These are phyloP conservation scores for Acrossocheilus wenchowensis DNA, from an alignment of 2,797 vertebrate genomes.

Conservation along the genomic window DNA sequence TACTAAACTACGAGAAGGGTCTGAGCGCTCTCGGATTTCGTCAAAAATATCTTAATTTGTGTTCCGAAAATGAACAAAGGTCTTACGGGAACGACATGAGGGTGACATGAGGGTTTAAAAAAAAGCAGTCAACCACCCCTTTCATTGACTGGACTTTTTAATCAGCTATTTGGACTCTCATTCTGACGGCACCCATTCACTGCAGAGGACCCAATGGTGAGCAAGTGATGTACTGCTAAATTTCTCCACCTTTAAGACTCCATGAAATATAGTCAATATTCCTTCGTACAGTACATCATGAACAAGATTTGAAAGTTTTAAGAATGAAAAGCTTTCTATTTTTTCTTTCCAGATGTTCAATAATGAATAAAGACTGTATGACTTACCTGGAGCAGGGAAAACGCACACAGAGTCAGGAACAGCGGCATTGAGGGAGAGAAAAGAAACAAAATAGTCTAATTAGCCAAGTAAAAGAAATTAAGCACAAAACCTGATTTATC, in stretches of 20 bases:
- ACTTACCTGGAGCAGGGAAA: slow-evolving; percentile 33
- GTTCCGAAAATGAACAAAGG: no score
- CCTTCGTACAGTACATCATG: not conserved
- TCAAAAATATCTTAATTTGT: no score
- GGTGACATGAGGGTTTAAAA: no score
- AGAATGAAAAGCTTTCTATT: not conserved
- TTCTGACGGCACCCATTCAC: not conserved
- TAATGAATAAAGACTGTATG: not conserved
- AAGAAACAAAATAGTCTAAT: slow-evolving; percentile 25
- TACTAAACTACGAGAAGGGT: no score
- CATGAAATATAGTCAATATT: not conserved
- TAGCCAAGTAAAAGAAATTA: slow-evolving; percentile 3
- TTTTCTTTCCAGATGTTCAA: not conserved
- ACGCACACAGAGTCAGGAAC: not conserved
- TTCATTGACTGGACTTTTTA: not conserved
- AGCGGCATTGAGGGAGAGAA: slow-evolving; percentile 4
- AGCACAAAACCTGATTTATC: not conserved
- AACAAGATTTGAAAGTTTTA: not conserved
- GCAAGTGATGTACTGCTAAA: not conserved
- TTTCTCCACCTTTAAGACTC: not conserved
- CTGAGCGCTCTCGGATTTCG: no score
- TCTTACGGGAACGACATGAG: no score
- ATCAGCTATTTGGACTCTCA: not conserved
- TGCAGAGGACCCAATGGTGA: not conserved
- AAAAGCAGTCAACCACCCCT: no score